Base-by-base conservation (phyloP, 2,888 invertebrate genomes). In the Adelphocoris suturalis region DNA sequence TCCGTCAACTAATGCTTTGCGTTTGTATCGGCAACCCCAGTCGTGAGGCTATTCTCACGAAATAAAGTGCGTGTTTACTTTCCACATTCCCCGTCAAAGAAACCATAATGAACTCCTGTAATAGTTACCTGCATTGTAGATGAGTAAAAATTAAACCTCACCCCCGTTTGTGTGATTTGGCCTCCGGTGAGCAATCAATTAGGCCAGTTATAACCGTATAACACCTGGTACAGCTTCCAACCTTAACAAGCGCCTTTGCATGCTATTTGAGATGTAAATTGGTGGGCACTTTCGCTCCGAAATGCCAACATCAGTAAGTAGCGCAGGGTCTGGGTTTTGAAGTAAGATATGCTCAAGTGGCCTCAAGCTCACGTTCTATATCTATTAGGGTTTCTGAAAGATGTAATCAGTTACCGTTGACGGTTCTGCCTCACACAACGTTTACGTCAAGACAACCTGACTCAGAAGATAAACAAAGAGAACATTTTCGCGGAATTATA, bases 181-280 rank as follows among this genome's bases (percentile, higher is more conserved):
- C 37, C 37, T 37, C 37, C 2, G 7, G n/a, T 68, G 27, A 23
- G 68, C 68, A 68, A 68, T 68, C 68, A 23, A 68, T 68, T 68
- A 68, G 23, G 68, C 12, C 68, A 68, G 68, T 68, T 68, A 68
- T 68, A 37, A 37, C 37, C 37, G 37, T 37, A 37, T 37, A 68
- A 68, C 68, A 68, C 78, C 78, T 19, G 55, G 27, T 52, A 48
- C 82, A 82, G 82, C 82, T 82, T 82, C 52, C 82, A 82, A 4
- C 82, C 23, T 27, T 82, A 82, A 82, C 82, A 52, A 82, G 82
- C 52, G 52, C 48, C 55, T 48, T 82, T 52, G 52, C 55, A 82
- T 82, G 52, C 82, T 82, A 55, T 55, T 82, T 82, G 55, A 82
- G 82, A 82, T 82, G 82, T 82, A 82, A 82, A 82, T 82, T 82